These are phyloP conservation scores for Xiphias gladius DNA, from an alignment of 2,113 vertebrate genomes.

Conservation along the genomic window DNA sequence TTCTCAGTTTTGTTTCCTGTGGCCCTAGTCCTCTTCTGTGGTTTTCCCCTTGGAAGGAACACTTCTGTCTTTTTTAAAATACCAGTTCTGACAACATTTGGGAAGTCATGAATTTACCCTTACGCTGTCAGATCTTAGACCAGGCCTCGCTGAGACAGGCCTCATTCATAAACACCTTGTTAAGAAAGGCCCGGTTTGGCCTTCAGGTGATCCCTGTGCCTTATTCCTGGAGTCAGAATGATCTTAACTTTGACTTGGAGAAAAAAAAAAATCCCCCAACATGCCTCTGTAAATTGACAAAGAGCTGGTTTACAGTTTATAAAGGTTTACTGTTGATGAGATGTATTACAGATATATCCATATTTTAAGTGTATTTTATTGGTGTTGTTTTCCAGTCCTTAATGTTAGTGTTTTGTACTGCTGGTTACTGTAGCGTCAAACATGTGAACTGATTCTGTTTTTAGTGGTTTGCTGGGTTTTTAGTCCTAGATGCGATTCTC, in stretches of 20 bases:
- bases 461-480: slow-evolving; percentile 56
- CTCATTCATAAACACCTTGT: too few species aligned
- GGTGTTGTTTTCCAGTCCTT: slow-evolving; percentile 41
- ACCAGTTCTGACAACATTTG: background rate
- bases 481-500: slow-evolving; percentile 57
- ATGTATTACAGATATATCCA: slow-evolving; percentile 51
- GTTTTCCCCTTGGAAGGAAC: background rate
- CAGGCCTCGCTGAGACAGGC: background rate
- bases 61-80: slow-evolving; percentile 5
- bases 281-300: slow-evolving; percentile 51
- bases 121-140: slow-evolving; percentile 1
- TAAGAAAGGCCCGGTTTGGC: background rate
- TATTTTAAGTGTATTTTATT: slow-evolving; percentile 50
- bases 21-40: slow-evolving; percentile 25
- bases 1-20: background rate
- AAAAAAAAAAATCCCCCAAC: slow-evolving; percentile 38
- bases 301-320: slow-evolving; percentile 70
- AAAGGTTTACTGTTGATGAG: slow-evolving; percentile 64
- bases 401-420: slow-evolving; percentile 56
- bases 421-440: slow-evolving; percentile 59
- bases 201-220: slow-evolving; percentile 73
- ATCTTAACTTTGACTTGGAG: slow-evolving; percentile 6
- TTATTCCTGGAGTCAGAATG: slow-evolving; percentile 54
- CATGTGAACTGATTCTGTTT: slow-evolving; percentile 45
- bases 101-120: background rate